Evolutionary conservation across 2,113 vertebrate genomes (phyloP), one percentile per base, ranked within the genome.

Genomic region (Campylorhamphus procurvoides): DNA sequence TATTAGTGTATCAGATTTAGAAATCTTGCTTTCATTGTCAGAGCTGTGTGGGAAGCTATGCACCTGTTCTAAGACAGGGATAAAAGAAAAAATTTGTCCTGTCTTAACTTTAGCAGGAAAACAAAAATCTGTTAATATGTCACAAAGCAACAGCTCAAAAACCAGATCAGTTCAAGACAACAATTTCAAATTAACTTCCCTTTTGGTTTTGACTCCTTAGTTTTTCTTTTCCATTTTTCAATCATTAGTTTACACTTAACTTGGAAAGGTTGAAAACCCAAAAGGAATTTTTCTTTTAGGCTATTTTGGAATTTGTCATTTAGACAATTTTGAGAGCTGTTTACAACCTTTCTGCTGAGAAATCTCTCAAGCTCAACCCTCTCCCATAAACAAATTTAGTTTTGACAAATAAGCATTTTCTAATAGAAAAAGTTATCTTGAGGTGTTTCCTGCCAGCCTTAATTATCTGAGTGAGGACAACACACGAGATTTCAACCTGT

Each of bases 401-500:
- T 96, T 87, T 89, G 95, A 93, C 52, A 92, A 94, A 92, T 18
- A 44, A 89, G 66, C 22, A 42, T 75, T 92, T 95, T 84, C 71
- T 91, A 74, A 91, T 73, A 83, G 37, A 49, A 95, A 39, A 83
- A 67, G 62, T 83, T 90, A 72, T 79, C 56, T 75, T 66, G 24
- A 86, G 67, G 35, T 72, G 78, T 78, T 90, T 46, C 44, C 76
- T 93, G 69, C n/a, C 44, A 92, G 50, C 37, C 68, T 85, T 90
- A 88, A 91, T 89, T 68, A 72, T 56, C 74, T 67, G 66, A 88
- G n/a, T 55, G 35, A 92, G 69, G 86, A 25, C 42, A 83, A 83
- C 23, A 63, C 35, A 33, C 33, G 59, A 18, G 59, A 86, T 80
- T 79, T 91, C 67, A 63, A 35, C 33, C 59, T 91, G 55, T 42